phyloP scores from a whole-genome alignment of 2,797 vertebrate species.

The Paguma larvata region DNA sequence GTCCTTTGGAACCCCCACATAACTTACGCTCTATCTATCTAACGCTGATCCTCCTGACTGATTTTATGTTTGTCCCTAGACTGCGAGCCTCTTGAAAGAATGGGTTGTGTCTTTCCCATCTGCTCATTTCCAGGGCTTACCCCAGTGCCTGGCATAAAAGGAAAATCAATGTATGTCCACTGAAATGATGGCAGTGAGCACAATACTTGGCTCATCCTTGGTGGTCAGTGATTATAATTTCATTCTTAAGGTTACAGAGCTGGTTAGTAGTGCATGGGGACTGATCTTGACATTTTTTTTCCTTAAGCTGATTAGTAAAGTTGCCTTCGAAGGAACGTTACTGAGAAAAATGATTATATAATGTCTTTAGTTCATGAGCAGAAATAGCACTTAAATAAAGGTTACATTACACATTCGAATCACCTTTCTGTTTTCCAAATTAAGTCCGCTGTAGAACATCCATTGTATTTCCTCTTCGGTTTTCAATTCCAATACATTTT shows the following conservation, averaged over 20 bases:
- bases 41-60: background rate
- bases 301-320: conserved; percentile 17
- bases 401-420: background rate
- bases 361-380: conserved; percentile 25
- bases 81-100: background rate
- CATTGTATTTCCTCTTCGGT: conserved; percentile 5
- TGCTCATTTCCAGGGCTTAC: background rate
- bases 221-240: background rate
- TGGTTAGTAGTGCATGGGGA: background rate
- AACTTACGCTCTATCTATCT: accelerated
- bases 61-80: background rate
- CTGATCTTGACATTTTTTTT: conserved; percentile 9
- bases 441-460: background rate
- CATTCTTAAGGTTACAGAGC: background rate
- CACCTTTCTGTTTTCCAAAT: conserved; percentile 40
- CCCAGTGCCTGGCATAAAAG: background rate
- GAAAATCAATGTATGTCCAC: background rate
- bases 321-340: conserved; percentile 32
- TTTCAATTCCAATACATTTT: conserved; percentile 52
- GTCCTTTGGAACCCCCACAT: background rate
- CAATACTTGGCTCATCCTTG: background rate
- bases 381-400: conserved; percentile 42
- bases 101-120: background rate
- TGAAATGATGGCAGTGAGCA: background rate
- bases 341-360: conserved; percentile 62